Conservation (phyloP, 2,797 vertebrate species). For the Takifugu rubripes region DNA sequence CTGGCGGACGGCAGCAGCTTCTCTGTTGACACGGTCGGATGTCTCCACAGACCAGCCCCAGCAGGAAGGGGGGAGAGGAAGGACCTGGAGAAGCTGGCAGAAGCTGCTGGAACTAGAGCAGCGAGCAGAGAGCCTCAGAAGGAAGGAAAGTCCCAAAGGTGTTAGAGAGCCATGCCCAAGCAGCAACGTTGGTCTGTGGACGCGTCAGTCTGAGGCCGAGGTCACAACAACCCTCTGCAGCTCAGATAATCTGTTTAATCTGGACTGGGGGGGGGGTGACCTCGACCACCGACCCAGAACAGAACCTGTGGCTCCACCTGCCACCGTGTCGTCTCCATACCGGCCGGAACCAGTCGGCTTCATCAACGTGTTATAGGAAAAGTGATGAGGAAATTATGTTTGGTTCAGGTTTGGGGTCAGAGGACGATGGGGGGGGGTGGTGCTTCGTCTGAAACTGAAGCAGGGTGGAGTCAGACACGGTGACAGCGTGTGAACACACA, state of each 20-base stretch:
- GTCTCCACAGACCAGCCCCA: conserved; percentile 65
- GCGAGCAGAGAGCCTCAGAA: conserved; percentile 27
- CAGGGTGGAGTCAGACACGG: conserved; percentile 62
- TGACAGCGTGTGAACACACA: conserved; percentile 56
- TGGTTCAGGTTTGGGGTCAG: background rate
- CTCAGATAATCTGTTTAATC: background rate
- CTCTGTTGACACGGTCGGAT: conserved; percentile 12
- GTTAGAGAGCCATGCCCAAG: conserved; percentile 54
- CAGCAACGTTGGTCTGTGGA: conserved; percentile 60
- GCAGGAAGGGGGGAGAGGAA: conserved; percentile 39
- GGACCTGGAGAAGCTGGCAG: conserved; percentile 40
- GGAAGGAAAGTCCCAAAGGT: conserved; percentile 14
- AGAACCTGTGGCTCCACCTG: background rate
- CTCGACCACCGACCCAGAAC: background rate
- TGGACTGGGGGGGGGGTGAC: background rate
- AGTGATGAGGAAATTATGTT: too few species aligned
- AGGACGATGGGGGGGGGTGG: background rate
- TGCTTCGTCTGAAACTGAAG: background rate
- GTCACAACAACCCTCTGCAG: conserved; percentile 24
- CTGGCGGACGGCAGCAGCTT: conserved; percentile 55
- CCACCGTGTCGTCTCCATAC: background rate
- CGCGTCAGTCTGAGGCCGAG: conserved; percentile 42
- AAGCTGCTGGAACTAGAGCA: conserved; percentile 24
- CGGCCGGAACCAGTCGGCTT: too few species aligned
- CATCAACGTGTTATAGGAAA: too few species aligned